These are phyloP conservation scores for Galemys pyrenaicus DNA, from an alignment of 2,113 vertebrate genomes.

Conservation along the genomic window DNA sequence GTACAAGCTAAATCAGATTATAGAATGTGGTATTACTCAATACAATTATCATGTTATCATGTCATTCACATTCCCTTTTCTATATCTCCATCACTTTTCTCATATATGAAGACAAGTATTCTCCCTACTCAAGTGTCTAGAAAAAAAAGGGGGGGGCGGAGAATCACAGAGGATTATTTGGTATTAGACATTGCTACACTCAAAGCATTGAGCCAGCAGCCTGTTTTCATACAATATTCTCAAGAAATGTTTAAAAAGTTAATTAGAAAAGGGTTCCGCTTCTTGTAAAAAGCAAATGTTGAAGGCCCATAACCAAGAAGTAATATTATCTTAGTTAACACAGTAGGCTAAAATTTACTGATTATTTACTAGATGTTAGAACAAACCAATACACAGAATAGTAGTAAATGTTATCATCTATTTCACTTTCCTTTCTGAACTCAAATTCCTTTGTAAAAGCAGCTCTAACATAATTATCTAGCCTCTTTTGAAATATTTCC, in stretches of 20 bases:
- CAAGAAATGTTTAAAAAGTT: not conserved
- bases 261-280: not conserved
- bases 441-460: not conserved
- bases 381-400: not conserved
- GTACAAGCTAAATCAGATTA: not conserved
- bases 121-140: not conserved
- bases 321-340: not conserved
- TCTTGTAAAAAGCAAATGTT: not conserved
- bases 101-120: not conserved
- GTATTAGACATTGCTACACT: not conserved
- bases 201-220: not conserved
- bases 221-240: not conserved
- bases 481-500: not conserved
- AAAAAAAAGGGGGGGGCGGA: not conserved
- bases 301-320: not conserved
- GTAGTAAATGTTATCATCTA: not conserved
- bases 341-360: not conserved
- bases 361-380: not conserved
- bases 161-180: not conserved
- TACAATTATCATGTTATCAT: not conserved
- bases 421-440: slow-evolving; percentile 21
- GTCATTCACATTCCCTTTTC: not conserved
- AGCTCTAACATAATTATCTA: not conserved
- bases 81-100: not conserved
- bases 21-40: not conserved